Evolutionary conservation across 2,113 vertebrate genomes (phyloP).

Genomic region (Laticauda laticaudata): DNA sequence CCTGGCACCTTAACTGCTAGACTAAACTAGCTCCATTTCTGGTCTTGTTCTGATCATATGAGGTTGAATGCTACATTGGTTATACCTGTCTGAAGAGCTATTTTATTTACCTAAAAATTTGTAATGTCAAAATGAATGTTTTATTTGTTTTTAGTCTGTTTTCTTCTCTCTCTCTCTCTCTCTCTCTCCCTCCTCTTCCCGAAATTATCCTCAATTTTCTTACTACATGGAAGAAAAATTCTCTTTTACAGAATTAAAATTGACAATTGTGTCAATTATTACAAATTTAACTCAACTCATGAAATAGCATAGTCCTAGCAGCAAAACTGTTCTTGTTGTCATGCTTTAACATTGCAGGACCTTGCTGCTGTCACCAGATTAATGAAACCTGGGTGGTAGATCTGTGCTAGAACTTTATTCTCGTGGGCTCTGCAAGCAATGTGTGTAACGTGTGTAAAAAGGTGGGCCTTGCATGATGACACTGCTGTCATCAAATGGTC

Average conservation of each 20-base stretch:
- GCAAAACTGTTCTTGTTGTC: not conserved
- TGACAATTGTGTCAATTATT: not conserved
- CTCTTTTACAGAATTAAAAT: not conserved
- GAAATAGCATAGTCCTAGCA: not conserved
- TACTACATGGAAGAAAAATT: not conserved
- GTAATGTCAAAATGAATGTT: not conserved
- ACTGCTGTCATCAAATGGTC: not conserved
- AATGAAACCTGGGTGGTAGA: not conserved
- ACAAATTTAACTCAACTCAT: not conserved
- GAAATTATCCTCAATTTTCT: not conserved
- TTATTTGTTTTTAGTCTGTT: not conserved
- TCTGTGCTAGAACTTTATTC: not conserved
- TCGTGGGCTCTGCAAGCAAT: not conserved
- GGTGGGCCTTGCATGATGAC: not conserved
- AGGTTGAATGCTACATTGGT: not conserved
- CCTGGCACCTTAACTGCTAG: not conserved
- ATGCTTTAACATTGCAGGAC: not conserved
- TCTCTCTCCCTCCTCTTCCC: no score
- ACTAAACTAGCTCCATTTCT: not conserved
- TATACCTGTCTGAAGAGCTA: not conserved
- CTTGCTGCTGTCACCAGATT: not conserved
- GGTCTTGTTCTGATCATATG: not conserved
- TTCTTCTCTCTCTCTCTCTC: no score
- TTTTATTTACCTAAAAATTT: not conserved
- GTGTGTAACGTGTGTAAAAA: not conserved